Percentiles rank a stretch among this genome's conserved stretches.
phyloP scores from a whole-genome alignment of 2,797 vertebrate species.

The Mormyrus hasselquistii region DNA sequence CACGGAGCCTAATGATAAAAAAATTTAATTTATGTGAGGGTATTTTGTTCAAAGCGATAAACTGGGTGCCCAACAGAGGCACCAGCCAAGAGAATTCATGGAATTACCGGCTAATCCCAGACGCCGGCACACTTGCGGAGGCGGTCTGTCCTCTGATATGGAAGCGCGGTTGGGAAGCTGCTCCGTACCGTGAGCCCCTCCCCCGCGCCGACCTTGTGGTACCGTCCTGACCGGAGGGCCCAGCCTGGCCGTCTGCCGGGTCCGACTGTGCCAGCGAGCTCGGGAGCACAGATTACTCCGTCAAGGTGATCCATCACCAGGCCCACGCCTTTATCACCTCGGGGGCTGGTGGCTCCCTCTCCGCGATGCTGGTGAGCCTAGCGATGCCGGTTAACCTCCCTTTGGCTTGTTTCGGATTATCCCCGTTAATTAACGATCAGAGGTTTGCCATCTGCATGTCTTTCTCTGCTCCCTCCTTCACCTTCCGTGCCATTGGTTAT shows the following conservation, averaged over 20 bases:
- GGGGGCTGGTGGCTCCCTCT: background rate
- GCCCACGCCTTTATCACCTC: background rate
- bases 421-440: background rate
- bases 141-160: background rate
- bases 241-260: background rate
- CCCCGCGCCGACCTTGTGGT: background rate
- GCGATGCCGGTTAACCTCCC: background rate
- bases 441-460: background rate
- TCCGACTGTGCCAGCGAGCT: background rate
- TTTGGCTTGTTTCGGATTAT: background rate
- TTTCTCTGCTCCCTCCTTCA: background rate
- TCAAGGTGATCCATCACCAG: background rate
- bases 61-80: background rate
- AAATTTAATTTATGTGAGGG: background rate
- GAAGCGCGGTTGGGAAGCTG: background rate
- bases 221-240: background rate
- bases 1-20: background rate
- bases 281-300: background rate
- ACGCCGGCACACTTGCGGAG: background rate
- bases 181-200: background rate
- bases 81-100: background rate
- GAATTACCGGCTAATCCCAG: background rate
- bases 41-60: background rate
- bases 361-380: background rate
- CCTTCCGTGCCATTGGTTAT: background rate